Evolutionary conservation across 2,113 vertebrate species (phyloP), one percentile per base, ranked within the genome.

Genomic region (Pedionomus torquatus): DNA sequence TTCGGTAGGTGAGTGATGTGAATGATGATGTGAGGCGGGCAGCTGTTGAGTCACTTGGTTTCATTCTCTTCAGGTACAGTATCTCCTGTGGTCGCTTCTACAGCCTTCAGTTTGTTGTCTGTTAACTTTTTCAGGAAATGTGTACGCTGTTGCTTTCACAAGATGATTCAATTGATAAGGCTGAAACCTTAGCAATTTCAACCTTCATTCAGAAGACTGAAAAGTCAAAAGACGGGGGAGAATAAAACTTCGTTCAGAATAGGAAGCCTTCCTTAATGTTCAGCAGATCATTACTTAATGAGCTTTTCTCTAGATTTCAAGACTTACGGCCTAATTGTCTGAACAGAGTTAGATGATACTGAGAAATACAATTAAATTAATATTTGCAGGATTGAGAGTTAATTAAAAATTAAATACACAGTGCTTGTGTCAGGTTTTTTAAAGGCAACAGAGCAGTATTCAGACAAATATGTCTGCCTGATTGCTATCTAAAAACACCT

Each of bases 11-110:
- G 76, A 99, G 99, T 33, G 99, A 99, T 51, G 99, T 99, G 87
- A 99, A 99, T 19, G 99, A 99, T 68, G 99, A 99, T 0, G 99
- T 99, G 84, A 98, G 99, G 60, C 98, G 99, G 70, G 99, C 99
- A 80, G 99, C 99, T 33, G 99, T 99, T 5, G 99, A 99, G 95
- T 99, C 99, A 18, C 99, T 99, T 84, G 99, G 99, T 54, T 99
- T 99, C 97, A 99, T 99, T 97, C 97, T 99, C 76, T 99, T 99
- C 98, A 99, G 99, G 99, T 99, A 99, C 97, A 57, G 5, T 66
- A 52, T 86, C 46, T 87, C 82, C 76, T 18, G 88, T 41, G 7
- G 14, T 66, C 76, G 46, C 8, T 78, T 80, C 28, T 54, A 18
- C 28, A 61, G 52, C 44, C 31, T 91, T 80, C 44, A n/a, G 1